Conservation (phyloP, 2,888 invertebrate genomes). For the Epinotia nisella region DNA sequence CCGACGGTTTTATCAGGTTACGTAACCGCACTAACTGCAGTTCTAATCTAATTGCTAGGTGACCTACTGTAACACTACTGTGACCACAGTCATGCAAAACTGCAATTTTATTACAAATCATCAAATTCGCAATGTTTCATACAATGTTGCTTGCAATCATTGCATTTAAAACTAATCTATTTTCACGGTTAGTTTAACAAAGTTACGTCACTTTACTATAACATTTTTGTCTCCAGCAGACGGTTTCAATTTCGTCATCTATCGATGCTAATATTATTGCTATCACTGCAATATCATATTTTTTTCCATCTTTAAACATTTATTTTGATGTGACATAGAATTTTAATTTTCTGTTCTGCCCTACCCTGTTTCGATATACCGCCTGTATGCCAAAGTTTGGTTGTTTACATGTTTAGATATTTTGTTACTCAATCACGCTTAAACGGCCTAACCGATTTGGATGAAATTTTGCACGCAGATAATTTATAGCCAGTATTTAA, state of each 20-base stretch:
- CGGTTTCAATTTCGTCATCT: background rate
- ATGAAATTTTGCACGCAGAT: too few species aligned
- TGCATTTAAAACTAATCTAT: background rate
- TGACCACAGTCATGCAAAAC: slow-evolving; percentile 20
- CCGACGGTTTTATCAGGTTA: background rate
- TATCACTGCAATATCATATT: too few species aligned
- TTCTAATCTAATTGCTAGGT: background rate
- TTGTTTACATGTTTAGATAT: too few species aligned
- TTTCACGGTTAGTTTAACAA: slow-evolving; percentile 1
- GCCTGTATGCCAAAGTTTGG: too few species aligned
- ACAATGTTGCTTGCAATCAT: slow-evolving; percentile 14
- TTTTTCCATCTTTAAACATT: too few species aligned
- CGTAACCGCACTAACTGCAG: background rate
- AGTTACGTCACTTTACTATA: background rate
- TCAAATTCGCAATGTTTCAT: slow-evolving; percentile 12
- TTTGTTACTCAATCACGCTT: too few species aligned
- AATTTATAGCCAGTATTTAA: too few species aligned
- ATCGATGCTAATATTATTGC: background rate
- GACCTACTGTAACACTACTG: background rate
- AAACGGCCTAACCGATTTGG: too few species aligned
- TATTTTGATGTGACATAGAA: too few species aligned
- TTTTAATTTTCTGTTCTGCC: too few species aligned
- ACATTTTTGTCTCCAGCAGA: background rate
- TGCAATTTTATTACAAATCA: slow-evolving; percentile 20
- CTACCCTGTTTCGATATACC: too few species aligned